A percentile compares a stretch with the other conserved stretches of the same genome.
Evolutionary conservation across 2,113 vertebrate genomes (phyloP).

Genomic region (Chunga burmeisteri): DNA sequence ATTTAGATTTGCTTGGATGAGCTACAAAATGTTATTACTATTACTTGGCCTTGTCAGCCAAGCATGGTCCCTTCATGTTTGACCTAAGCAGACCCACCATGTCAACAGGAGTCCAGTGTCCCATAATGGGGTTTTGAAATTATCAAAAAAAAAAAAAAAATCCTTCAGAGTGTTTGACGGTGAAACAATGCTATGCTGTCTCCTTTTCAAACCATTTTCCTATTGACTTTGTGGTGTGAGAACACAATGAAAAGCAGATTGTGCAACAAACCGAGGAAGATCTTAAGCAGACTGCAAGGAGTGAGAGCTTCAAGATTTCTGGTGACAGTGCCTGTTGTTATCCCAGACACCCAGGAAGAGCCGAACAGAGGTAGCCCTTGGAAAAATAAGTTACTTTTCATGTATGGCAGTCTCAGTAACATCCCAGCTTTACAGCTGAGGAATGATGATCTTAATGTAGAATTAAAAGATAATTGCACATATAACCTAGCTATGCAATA

Average conservation of each 20-base stretch:
- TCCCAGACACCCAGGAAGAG: not conserved
- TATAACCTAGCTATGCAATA: not conserved
- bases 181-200: rapidly evolving
- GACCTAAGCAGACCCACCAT: rapidly evolving
- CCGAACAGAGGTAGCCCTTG: not conserved
- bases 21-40: not conserved
- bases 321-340: not conserved
- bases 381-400: not conserved
- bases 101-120: not conserved
- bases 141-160: not conserved
- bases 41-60: not conserved
- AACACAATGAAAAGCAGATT: not conserved
- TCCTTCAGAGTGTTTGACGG: not conserved
- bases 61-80: not conserved
- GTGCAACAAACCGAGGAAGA: not conserved
- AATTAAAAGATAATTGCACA: not conserved
- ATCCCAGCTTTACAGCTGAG: not conserved
- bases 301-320: not conserved
- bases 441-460: not conserved
- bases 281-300: not conserved
- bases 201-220: not conserved
- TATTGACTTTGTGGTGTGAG: not conserved
- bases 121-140: not conserved
- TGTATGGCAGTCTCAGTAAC: not conserved
- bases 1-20: not conserved